Evolutionary conservation across 2,797 vertebrate genomes (phyloP).

Genomic region (Micromesistius poutassou): DNA sequence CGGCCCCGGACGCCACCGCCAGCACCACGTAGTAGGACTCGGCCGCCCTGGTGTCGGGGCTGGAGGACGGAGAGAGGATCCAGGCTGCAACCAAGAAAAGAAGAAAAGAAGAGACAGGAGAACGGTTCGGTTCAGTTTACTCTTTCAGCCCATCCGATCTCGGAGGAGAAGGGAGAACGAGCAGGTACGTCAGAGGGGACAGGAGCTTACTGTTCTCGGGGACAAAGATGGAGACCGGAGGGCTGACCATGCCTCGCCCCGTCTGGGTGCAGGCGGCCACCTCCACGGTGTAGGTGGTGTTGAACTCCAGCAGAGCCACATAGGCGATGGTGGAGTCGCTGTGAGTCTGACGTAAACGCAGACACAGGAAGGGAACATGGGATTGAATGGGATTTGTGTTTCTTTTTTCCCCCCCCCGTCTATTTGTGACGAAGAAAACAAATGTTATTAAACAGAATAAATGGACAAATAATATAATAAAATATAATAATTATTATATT

Average conservation of each 20-base stretch:
- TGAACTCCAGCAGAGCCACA: slow-evolving; percentile 74
- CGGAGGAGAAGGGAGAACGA: not conserved
- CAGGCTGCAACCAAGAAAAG: slow-evolving; percentile 51
- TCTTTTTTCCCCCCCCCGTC: too few species aligned
- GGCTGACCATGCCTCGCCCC: slow-evolving; percentile 84
- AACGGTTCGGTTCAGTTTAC: too few species aligned
- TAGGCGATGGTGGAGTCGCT: slow-evolving; percentile 52
- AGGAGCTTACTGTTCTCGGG: slow-evolving; percentile 76
- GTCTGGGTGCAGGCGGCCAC: slow-evolving; percentile 84
- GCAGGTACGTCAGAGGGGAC: not conserved
- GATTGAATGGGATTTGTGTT: slow-evolving; percentile 6
- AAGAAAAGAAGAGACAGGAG: slow-evolving; percentile 12
- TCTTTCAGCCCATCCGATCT: not conserved
- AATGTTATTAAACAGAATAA: not conserved
- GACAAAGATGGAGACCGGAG: slow-evolving; percentile 72
- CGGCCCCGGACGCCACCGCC: slow-evolving; percentile 75
- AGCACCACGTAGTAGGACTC: slow-evolving; percentile 74
- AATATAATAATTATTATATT: too few species aligned
- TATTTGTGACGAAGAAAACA: not conserved
- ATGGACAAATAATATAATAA: too few species aligned
- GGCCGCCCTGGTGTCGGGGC: slow-evolving; percentile 65
- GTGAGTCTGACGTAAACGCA: slow-evolving; percentile 66
- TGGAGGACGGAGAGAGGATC: slow-evolving; percentile 73
- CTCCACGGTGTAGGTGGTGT: slow-evolving; percentile 80
- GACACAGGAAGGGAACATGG: not conserved